Percentiles rank a stretch among this genome's conserved stretches.
Conservation (phyloP, 2,113 vertebrate species). For the Zingel zingel region DNA sequence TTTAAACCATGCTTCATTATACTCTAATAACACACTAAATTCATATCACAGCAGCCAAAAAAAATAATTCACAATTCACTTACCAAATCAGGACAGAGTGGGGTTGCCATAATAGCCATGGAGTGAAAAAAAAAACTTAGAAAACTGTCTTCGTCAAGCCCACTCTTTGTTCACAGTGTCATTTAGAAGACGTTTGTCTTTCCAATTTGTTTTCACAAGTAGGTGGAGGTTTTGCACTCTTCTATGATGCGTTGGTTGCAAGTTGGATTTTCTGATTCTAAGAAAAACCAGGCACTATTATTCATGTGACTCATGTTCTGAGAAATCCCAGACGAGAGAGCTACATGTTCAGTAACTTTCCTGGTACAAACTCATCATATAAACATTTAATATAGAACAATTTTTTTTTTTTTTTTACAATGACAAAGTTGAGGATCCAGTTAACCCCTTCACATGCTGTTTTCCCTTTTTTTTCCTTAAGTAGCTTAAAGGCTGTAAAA, state of each 20-base stretch:
- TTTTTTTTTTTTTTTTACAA: background rate
- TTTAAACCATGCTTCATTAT: constrained; percentile 42
- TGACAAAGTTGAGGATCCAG: background rate
- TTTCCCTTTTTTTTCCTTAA: background rate
- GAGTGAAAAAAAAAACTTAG: constrained; percentile 19
- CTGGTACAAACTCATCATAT: constrained; percentile 1
- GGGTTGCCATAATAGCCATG: constrained; percentile 18
- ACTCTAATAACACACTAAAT: constrained; percentile 37
- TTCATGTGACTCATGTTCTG: constrained; percentile 46
- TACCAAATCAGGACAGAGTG: constrained; percentile 14
- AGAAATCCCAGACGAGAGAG: constrained; percentile 26
- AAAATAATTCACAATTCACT: constrained; percentile 55
- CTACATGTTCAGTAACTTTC: constrained; percentile 13
- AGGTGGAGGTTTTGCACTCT: constrained; percentile 45
- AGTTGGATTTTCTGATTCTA: constrained; percentile 22
- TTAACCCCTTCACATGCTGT: background rate
- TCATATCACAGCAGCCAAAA: constrained; percentile 41
- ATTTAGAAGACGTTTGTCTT: constrained; percentile 30
- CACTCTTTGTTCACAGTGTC: constrained; percentile 48
- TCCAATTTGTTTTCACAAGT: constrained; percentile 36
- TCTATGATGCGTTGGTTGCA: constrained; percentile 38
- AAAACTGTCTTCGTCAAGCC: constrained; percentile 33
- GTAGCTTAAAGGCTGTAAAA: too few species aligned
- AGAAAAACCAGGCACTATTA: constrained; percentile 41
- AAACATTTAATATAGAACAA: constrained; percentile 13